Evolutionary conservation across 2,888 invertebrate species (phyloP), one percentile per base, ranked within the genome.

Genomic region (Lypha dubia): DNA sequence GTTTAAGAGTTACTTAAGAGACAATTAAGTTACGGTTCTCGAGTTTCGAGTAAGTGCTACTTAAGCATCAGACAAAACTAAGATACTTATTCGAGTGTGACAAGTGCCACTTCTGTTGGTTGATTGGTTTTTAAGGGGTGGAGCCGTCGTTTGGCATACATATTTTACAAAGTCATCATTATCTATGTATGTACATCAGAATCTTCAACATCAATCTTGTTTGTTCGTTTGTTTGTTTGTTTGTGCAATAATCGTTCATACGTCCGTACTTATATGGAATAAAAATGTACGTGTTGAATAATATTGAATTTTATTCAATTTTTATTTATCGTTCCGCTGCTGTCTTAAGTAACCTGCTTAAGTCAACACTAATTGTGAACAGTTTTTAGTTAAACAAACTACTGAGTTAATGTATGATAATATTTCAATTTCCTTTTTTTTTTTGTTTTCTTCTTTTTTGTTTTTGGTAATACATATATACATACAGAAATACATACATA

Each of bases 111-210:
- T 73, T 79, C 20, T 38, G 62, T 49, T 49, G 79, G 65, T 49
- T 73, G 79, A 79, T 79, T 79, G 79, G 65, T 73, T 79, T 71
- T 73, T 20, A 79, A 79, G 79, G 73, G 79, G 73, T 79, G 79
- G 79, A 79, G 79, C 46, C 49, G 79, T 38, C 49, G 49, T 65
- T 56, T 65, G 38, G 20, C 60, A 17, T n/a, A 53, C 60, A 17
- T n/a, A 53, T 63, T 79, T 65, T 28, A 73, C 73, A 79, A 49
- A 65, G 56, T 79, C 79, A 79, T 65, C 63, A 73, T 79, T 56
- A 63, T 63, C 9, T n/a, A 70, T 41, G n/a, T 51, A 56, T 60
- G n/a, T 9, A 70, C 44, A 65, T 22, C 44, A 32, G n/a, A 56
- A 49, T 17, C 62, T 51, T 68, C 68, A 38, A 51, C 65, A 75